Percentiles rank a stretch among this genome's conserved stretches.
These are phyloP conservation scores for Oreochromis tanganicae DNA, from an alignment of 2,113 vertebrate species.

Conservation along the genomic window DNA sequence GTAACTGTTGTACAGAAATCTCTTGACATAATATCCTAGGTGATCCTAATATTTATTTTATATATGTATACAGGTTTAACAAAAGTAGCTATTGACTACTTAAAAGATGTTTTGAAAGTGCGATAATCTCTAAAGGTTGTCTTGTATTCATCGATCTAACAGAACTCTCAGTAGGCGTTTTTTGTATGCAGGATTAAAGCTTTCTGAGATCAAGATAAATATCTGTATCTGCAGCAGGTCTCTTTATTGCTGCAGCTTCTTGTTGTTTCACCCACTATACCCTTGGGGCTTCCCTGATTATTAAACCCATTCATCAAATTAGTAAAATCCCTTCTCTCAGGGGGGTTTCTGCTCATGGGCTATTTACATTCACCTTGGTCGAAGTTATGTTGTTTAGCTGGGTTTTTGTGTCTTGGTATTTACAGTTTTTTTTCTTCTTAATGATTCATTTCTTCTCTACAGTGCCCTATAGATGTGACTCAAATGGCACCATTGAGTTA, in stretches of 20 bases:
- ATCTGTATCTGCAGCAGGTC: not conserved
- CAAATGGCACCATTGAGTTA: slow-evolving; percentile 16
- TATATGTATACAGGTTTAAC: not conserved
- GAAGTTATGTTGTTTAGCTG: not conserved
- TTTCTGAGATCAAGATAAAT: slow-evolving; percentile 28
- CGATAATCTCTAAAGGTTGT: not conserved
- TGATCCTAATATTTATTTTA: not conserved
- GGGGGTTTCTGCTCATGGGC: not conserved
- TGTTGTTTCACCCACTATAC: slow-evolving; percentile 1
- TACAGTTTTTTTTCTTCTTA: not conserved
- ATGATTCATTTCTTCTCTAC: slow-evolving; percentile 1
- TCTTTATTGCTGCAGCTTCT: slow-evolving; percentile 14
- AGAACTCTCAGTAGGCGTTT: not conserved
- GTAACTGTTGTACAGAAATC: not conserved
- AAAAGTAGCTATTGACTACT: not conserved
- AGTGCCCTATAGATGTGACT: not conserved
- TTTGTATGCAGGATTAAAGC: not conserved
- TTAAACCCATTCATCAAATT: slow-evolving; percentile 63
- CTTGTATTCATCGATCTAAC: not conserved
- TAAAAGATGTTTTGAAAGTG: not conserved
- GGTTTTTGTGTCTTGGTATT: slow-evolving; percentile 9
- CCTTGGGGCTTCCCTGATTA: slow-evolving; percentile 23
- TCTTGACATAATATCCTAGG: not conserved
- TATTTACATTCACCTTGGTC: slow-evolving; percentile 38
- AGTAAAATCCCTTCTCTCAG: slow-evolving; percentile 24